Evolutionary conservation across 2,797 vertebrate species (phyloP), one percentile per base, ranked within the genome.

Genomic region (Trachurus trachurus): DNA sequence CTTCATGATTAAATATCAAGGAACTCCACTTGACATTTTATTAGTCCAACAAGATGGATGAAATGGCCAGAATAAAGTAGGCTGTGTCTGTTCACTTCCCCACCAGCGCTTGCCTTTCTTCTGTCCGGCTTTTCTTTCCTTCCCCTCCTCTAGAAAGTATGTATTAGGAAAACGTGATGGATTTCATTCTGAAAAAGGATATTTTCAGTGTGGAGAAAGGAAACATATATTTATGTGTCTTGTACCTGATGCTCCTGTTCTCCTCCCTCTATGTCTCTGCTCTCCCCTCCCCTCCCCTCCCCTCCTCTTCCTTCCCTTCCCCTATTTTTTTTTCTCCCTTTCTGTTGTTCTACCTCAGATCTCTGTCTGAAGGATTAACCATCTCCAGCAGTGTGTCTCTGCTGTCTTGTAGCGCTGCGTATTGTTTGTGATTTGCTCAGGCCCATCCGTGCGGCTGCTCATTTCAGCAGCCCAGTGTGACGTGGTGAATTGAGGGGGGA

Each of bases 21-120:
- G 93, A 95, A 95, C 95, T 93, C 93, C 94, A 91, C 95, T 93
- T 96, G 96, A 96, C 96, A 94, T 95, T 96, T 96, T 95, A 96
- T 95, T 96, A 97, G 96, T 96, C 92, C 93, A 96, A 94, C 95
- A 97, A 97, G 96, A 97, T 96, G 96, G 96, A 97, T 98, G 97
- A 96, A 97, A 96, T 88, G 89, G 92, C 89, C 88, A 87, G 95
- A 95, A 95, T 95, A 95, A 96, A 96, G 96, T 96, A 96, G 95
- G 93, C 95, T 96, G 95, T 92, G 91, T 95, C 94, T 95, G 94
- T 91, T 90, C 95, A 95, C 96, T 95, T 95, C 94, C 94, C 91
- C 92, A 90, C 85, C 80, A 85, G 85, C 73, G 84, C 83, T 88
- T 84, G 82, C 87, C 88, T 87, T 82, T 90, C 88, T 85, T 89